Conservation (phyloP, 1,140 invertebrate genomes). For the Lucilia cuprina region DNA sequence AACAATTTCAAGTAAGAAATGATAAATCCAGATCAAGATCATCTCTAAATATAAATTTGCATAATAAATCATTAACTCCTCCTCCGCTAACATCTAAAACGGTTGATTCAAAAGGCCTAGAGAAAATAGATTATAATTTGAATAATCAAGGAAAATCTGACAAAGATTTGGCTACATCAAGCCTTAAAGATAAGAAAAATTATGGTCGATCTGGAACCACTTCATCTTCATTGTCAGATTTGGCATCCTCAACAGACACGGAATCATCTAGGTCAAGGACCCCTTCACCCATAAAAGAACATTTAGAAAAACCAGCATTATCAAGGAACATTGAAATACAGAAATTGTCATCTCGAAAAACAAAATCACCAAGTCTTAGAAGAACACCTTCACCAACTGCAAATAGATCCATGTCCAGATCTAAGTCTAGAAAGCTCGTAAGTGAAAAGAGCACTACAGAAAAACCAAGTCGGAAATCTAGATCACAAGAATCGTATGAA, state of each 20-base stretch:
- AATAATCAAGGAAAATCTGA: neutral
- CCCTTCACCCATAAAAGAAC: neutral
- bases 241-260: neutral
- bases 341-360: neutral
- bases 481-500: neutral
- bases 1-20: neutral
- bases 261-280: conserved; percentile 9
- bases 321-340: neutral
- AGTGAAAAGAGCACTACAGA: neutral
- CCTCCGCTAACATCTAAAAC: conserved; percentile 3
- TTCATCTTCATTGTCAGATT: neutral
- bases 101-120: neutral
- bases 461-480: neutral
- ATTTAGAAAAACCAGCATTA: neutral
- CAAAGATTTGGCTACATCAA: neutral
- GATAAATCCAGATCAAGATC: conserved; percentile 38
- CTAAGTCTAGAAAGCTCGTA: neutral
- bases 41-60: conserved; percentile 31
- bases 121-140: neutral
- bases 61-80: conserved; percentile 19
- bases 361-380: conserved; percentile 5
- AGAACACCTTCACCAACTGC: neutral
- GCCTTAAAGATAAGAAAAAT: neutral
- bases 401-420: neutral
- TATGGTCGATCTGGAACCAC: neutral